Percentiles rank a stretch among this genome's conserved stretches.
phyloP scores from a whole-genome alignment of 2,797 vertebrate species.

The Acropternis orthonyx region DNA sequence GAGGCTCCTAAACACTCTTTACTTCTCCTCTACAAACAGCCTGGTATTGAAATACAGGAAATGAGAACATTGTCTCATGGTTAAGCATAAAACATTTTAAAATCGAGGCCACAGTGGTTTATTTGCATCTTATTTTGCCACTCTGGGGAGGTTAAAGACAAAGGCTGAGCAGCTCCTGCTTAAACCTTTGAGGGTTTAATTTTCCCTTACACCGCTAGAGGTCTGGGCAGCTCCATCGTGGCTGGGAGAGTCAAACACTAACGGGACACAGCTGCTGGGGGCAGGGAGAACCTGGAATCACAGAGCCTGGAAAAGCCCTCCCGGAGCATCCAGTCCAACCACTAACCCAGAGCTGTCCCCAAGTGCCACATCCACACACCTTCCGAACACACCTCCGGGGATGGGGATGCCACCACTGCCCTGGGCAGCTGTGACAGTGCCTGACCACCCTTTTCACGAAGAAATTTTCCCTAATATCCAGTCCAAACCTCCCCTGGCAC shows the following conservation, averaged over 20 bases:
- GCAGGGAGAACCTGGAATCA: background rate
- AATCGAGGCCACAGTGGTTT: background rate
- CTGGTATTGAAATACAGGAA: background rate
- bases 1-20: background rate
- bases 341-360: background rate
- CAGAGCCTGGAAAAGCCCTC: background rate
- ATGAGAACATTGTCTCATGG: background rate
- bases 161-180: background rate
- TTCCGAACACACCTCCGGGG: background rate
- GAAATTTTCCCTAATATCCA: background rate
- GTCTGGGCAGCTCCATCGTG: background rate
- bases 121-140: background rate
- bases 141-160: background rate
- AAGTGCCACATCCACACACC: rapidly evolving
- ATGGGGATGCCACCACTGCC: no score
- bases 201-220: slow-evolving; percentile 32
- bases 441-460: background rate
- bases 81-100: background rate
- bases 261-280: background rate
- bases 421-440: background rate
- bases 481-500: rapidly evolving
- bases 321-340: background rate
- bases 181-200: background rate
- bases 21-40: background rate
- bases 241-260: background rate